Conservation (phyloP, 37 sponge, comb jelly and placozoan genomes). For the Corticium candelabrum region DNA sequence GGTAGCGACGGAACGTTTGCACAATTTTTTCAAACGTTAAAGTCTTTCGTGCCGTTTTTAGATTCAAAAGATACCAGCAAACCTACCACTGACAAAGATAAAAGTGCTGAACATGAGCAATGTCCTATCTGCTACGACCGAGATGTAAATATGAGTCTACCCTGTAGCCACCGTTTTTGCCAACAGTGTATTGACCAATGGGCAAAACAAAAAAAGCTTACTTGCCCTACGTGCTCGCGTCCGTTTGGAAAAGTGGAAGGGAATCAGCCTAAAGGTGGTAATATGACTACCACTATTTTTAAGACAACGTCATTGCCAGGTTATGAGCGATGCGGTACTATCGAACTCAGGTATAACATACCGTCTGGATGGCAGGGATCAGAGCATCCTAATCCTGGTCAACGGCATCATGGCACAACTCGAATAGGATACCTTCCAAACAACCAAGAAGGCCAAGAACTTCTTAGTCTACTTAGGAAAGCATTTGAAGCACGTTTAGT, state of each 20-base stretch:
- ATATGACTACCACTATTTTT: background rate
- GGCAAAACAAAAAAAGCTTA: too few species aligned
- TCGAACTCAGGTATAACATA: background rate
- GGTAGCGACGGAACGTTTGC: too few species aligned
- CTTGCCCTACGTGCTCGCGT: background rate
- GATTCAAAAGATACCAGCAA: background rate
- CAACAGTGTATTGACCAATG: too few species aligned
- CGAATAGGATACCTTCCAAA: slow-evolving; percentile 6
- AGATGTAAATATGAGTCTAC: too few species aligned
- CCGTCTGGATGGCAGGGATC: background rate
- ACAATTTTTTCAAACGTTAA: too few species aligned
- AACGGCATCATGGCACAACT: background rate
- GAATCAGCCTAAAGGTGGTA: slow-evolving; percentile 2
- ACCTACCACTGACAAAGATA: background rate
- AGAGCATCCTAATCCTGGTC: slow-evolving; percentile 1
- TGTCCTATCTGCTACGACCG: too few species aligned
- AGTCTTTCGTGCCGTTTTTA: background rate
- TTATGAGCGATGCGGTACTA: background rate
- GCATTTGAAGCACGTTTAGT: slow-evolving; percentile 62
- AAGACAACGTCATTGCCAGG: slow-evolving; percentile 1
- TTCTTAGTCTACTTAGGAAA: slow-evolving; percentile 56
- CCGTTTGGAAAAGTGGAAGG: background rate
- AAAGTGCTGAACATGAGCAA: too few species aligned
- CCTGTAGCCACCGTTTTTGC: too few species aligned
- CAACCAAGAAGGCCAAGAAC: slow-evolving; percentile 24